Conservation (phyloP, 2,888 invertebrate species). For the Argynnis bischoffii region DNA sequence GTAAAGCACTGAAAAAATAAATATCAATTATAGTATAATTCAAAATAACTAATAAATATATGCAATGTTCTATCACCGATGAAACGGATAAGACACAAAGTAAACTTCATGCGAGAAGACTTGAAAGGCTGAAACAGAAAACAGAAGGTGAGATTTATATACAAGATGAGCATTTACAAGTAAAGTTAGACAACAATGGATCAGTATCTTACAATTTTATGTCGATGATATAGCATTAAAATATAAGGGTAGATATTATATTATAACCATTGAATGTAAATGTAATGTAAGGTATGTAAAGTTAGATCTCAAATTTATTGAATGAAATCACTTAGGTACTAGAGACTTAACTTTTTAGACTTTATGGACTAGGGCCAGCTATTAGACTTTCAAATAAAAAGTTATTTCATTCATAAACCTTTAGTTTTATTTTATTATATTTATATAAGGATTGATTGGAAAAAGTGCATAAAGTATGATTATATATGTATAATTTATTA, state of each 20-base stretch:
- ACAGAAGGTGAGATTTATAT: constrained; percentile 73
- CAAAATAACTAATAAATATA: constrained; percentile 25
- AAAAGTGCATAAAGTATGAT: no score
- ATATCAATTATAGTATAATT: constrained; percentile 49
- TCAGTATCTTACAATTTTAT: not conserved
- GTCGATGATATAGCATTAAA: constrained; percentile 1
- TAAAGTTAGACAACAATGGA: constrained; percentile 38
- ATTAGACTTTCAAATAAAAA: no score
- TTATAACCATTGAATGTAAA: not conserved
- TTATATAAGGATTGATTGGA: no score
- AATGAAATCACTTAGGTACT: not conserved
- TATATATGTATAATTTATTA: no score
- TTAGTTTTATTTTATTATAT: no score
- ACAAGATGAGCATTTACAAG: constrained; percentile 51
- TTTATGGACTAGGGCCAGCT: no score
- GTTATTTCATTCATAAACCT: no score
- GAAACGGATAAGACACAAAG: constrained; percentile 48
- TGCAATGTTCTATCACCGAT: constrained; percentile 52
- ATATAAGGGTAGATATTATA: not conserved
- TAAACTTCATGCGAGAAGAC: constrained; percentile 77
- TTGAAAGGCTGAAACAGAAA: constrained; percentile 81
- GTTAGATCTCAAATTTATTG: not conserved
- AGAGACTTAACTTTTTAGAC: no score
- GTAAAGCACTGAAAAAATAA: constrained; percentile 89
- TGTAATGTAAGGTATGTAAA: not conserved